Evolutionary conservation across 1,140 invertebrate species (phyloP), one percentile per base, ranked within the genome.

Genomic region (Drosophila truncata): DNA sequence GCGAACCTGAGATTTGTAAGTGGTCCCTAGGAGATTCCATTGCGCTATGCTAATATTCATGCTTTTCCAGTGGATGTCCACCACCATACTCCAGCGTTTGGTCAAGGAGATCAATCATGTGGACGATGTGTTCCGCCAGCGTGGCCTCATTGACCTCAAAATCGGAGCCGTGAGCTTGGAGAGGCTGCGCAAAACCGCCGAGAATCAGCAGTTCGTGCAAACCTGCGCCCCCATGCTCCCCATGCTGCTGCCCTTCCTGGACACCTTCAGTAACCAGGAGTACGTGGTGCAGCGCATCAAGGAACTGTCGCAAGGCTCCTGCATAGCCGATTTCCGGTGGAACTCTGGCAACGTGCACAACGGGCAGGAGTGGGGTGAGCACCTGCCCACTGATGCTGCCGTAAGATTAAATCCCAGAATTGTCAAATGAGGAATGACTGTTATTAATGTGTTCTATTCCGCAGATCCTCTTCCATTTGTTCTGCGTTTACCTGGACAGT

Each of bases 241-340:
- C 9, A 93, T 94, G 42, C 83, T 98, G 4, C 93, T 98, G 14
- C 96, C 96, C 2, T 98, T 97, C 91, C 92, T 98, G 64, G 97
- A 97, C 81, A 91, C 97, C 8, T 95, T 95, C 6, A 94, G 94
- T 7, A 97, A 97, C 94, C 97, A 98, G 85, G 96, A 97, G 91
- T 98, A 98, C 93, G 91, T 98, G 11, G 95, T 97, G 4, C 95
- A 95, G 55, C 94, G 97, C 80, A 96, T 98, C 16, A 95, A 94
- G 93, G 96, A 96, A 65, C 93, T 98, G 7, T 94, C 95, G 1
- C 95, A 95, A 82, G 96, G 96, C 67, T 96, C 96, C 25, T 97
- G 96, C 79, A 96, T 98, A 94, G 96, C 96, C 65, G 96, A 96
- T 64, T 98, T 95, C 82, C 95, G 95, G 67, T 98, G 97, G 97